These are phyloP conservation scores for Troides aeacus DNA, from an alignment of 2,888 invertebrate species.

Conservation along the genomic window DNA sequence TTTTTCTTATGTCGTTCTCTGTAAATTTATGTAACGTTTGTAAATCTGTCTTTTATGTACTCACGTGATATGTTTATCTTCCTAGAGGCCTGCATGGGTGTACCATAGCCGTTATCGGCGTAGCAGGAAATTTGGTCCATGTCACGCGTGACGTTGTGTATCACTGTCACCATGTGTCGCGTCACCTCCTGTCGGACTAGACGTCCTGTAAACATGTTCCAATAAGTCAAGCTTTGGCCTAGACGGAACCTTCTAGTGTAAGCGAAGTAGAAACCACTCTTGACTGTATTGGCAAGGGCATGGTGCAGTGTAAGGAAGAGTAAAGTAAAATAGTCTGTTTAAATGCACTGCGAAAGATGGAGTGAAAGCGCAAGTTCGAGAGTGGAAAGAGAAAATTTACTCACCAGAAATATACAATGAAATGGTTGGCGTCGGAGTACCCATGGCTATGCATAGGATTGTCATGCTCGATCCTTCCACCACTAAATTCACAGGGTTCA, in stretches of 20 bases:
- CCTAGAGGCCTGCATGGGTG: constrained; percentile 91
- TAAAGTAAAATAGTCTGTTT: too few species aligned
- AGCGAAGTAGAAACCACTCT: too few species aligned
- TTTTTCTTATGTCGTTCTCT: too few species aligned
- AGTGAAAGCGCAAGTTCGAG: too few species aligned
- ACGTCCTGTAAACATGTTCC: constrained; percentile 60
- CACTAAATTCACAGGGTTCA: constrained; percentile 90
- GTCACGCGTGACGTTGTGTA: constrained; percentile 90
- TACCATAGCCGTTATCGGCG: constrained; percentile 93
- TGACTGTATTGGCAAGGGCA: too few species aligned
- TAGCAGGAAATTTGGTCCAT: constrained; percentile 93
- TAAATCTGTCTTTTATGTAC: constrained; percentile 42
- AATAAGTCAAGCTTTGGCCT: too few species aligned
- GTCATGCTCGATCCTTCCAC: constrained; percentile 93
- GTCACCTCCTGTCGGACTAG: constrained; percentile 91
- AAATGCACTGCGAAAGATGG: too few species aligned
- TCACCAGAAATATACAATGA: constrained; percentile 88
- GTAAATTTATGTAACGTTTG: too few species aligned
- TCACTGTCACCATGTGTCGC: constrained; percentile 92
- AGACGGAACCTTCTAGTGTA: too few species aligned
- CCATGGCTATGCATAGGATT: constrained; percentile 90
- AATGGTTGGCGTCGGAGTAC: constrained; percentile 91
- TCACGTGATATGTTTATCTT: constrained; percentile 91
- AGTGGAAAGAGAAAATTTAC: not conserved
- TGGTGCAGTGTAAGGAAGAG: too few species aligned